A percentile compares a stretch with the other conserved stretches of the same genome.
Evolutionary conservation across 2,113 vertebrate species (phyloP).

Genomic region (Mormyrus lacerda): DNA sequence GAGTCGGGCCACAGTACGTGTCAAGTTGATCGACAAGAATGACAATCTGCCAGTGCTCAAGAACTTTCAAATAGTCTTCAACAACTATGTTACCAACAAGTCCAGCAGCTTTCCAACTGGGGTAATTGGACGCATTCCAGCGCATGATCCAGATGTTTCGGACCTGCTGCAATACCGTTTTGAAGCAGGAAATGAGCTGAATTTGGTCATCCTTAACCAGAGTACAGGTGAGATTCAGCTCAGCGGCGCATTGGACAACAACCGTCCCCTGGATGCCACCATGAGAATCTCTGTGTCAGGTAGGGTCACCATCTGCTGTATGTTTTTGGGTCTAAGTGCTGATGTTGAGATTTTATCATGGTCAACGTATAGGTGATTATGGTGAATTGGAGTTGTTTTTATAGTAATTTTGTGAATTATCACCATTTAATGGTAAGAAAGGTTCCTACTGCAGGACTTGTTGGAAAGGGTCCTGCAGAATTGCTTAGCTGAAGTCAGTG

Average conservation of each 20-base stretch:
- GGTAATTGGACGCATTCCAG: constrained; percentile 82
- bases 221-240: constrained; percentile 82
- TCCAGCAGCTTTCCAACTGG: constrained; percentile 84
- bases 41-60: constrained; percentile 83
- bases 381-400: background rate
- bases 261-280: constrained; percentile 85
- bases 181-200: constrained; percentile 85
- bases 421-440: background rate
- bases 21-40: constrained; percentile 82
- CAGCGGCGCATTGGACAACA: constrained; percentile 86
- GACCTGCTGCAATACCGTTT: constrained; percentile 82
- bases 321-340: background rate
- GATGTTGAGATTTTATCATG: background rate
- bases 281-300: constrained; percentile 91
- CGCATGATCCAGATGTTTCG: constrained; percentile 79
- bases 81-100: constrained; percentile 90
- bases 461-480: background rate
- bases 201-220: constrained; percentile 79
- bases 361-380: background rate
- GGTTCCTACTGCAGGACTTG: background rate
- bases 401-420: background rate
- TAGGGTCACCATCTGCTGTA: constrained; percentile 49
- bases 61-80: constrained; percentile 96
- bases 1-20: constrained; percentile 82
- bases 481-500: background rate